These are phyloP conservation scores for Macrobrachium rosenbergii DNA, from an alignment of 1,140 invertebrate genomes.

Conservation along the genomic window DNA sequence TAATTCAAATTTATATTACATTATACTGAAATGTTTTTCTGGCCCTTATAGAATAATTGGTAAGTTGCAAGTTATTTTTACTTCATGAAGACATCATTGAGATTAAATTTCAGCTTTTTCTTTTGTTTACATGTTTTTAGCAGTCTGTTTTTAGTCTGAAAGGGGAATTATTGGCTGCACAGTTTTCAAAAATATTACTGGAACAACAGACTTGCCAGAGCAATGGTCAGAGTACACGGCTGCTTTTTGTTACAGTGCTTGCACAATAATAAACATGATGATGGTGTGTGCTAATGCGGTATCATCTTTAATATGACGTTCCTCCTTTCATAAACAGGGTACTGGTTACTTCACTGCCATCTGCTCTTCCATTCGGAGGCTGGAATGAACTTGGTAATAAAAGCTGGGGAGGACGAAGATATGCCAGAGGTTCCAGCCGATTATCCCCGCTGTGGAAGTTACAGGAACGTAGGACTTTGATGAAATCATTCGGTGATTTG, in stretches of 20 bases:
- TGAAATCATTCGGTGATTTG: too few relatives aligned
- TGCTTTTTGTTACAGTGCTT: not conserved
- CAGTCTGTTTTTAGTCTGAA: too few relatives aligned
- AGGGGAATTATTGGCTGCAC: too few relatives aligned
- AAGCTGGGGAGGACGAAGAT: constrained; percentile 75
- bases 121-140: too few relatives aligned
- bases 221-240: not conserved
- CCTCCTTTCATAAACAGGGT: constrained; percentile 74
- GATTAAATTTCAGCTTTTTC: too few relatives aligned
- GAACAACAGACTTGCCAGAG: too few relatives aligned
- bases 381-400: constrained; percentile 89
- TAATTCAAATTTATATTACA: not conserved
- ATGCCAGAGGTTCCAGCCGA: constrained; percentile 69
- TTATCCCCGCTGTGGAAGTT: constrained; percentile 48
- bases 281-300: too few relatives aligned
- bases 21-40: not conserved
- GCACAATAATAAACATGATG: not conserved
- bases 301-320: not conserved
- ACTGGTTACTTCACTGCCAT: constrained; percentile 93
- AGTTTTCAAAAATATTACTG: too few relatives aligned
- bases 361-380: constrained; percentile 91
- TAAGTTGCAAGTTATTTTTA: too few relatives aligned
- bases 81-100: too few relatives aligned
- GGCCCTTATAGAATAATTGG: not conserved
- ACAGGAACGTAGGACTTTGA: not conserved